Conservation (phyloP, 2,888 invertebrate species). For the Criorhina ranunculi region DNA sequence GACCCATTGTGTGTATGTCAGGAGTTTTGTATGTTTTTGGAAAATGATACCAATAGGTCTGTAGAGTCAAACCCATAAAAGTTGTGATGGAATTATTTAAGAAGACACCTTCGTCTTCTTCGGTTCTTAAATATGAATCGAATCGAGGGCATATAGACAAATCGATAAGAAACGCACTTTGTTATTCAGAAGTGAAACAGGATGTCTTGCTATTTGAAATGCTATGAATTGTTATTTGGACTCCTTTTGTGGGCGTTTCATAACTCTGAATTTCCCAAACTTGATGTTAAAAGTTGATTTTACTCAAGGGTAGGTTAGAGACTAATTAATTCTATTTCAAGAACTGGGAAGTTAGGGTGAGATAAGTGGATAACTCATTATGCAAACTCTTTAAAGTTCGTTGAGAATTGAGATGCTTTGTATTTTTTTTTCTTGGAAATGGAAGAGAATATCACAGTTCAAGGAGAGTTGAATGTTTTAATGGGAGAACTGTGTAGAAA, state of each 20-base stretch:
- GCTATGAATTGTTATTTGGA: conserved; percentile 1
- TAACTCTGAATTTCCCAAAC: not conserved
- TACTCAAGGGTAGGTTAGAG: not conserved
- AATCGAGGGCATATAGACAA: not conserved
- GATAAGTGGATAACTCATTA: too few relatives aligned
- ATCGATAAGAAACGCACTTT: not conserved
- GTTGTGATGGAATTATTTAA: conserved; percentile 1
- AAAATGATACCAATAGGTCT: not conserved
- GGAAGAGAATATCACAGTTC: too few relatives aligned
- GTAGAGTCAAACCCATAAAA: conserved; percentile 3
- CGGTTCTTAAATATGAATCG: not conserved
- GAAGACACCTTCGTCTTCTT: not conserved
- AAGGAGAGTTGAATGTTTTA: too few relatives aligned
- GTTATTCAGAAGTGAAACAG: conserved; percentile 13
- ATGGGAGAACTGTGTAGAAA: too few relatives aligned
- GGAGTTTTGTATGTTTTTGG: too few relatives aligned
- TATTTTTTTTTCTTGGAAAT: too few relatives aligned
- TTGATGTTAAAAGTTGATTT: not conserved
- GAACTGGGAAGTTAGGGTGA: too few relatives aligned
- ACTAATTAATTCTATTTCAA: not conserved
- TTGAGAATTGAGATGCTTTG: too few relatives aligned
- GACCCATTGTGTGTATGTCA: not conserved
- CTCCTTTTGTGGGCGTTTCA: not conserved
- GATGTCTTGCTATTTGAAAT: conserved; percentile 16
- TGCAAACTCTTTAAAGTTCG: too few relatives aligned